A percentile compares a stretch with the other conserved stretches of the same genome.
Conservation (phyloP, 2,797 vertebrate genomes). For the Cryptoprocta ferox region DNA sequence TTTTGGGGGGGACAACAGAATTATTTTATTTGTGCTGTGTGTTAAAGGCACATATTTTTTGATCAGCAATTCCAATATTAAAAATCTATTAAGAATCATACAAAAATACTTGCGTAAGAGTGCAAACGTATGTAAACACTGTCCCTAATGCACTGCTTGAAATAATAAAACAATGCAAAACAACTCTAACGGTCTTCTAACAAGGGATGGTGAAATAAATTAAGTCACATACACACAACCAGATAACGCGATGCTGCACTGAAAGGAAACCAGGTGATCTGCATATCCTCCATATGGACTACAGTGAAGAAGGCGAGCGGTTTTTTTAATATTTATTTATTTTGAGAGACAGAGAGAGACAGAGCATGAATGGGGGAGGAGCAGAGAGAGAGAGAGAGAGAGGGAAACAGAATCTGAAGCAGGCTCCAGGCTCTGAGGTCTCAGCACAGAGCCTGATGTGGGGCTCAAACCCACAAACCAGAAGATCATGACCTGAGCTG, state of each 20-base stretch:
- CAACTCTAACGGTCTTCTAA: not conserved
- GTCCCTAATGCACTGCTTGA: not conserved
- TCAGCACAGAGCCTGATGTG: no score
- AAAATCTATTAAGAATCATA: not conserved
- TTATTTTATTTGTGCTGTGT: no score
- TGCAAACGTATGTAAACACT: not conserved
- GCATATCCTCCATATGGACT: not conserved
- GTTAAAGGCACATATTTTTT: conserved; percentile 17
- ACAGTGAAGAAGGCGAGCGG: not conserved
- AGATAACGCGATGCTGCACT: not conserved
- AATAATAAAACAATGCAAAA: not conserved
- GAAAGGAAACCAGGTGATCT: not conserved
- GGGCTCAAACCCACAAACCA: no score
- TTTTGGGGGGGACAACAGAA: no score
- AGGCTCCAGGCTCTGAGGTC: no score
- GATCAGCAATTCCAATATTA: not conserved
- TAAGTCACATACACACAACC: not conserved
- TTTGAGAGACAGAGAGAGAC: no score
- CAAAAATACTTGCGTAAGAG: not conserved
- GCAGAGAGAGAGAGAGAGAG: no score
- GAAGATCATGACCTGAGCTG: no score
- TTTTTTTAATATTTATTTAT: no score
- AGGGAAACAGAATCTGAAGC: no score
- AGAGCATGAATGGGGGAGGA: no score
- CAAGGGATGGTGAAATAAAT: not conserved